Conservation (phyloP, 2,797 vertebrate species). For the Chiloscyllium punctatum region DNA sequence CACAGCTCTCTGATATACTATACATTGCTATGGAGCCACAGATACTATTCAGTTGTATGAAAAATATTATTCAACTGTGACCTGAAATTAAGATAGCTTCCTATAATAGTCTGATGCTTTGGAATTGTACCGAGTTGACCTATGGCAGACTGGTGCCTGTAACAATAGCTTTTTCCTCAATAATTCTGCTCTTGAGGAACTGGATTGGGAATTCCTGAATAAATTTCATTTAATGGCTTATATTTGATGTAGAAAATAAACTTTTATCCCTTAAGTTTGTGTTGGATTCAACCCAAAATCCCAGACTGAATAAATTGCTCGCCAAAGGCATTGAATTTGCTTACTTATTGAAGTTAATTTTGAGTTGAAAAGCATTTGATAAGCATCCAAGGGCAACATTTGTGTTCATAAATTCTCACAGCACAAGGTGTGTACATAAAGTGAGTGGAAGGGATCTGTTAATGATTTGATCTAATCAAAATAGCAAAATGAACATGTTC, state of each 20-base stretch:
- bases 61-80: background rate
- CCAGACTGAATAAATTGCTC: background rate
- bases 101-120: background rate
- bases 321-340: background rate
- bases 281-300: background rate
- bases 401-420: background rate
- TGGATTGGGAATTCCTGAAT: background rate
- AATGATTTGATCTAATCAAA: background rate
- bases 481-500: background rate
- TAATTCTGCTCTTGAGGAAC: background rate
- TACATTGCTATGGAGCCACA: background rate
- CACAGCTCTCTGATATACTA: background rate
- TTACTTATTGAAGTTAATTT: background rate
- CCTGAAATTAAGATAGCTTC: background rate
- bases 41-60: background rate
- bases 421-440: background rate
- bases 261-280: background rate
- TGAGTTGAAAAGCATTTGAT: background rate
- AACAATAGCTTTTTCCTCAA: background rate
- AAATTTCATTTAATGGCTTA: background rate
- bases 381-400: background rate
- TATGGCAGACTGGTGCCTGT: background rate
- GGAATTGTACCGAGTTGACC: background rate
- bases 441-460: background rate
- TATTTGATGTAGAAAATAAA: background rate